Base-by-base conservation (phyloP, 2,113 vertebrate genomes). In the Leucopsar rothschildi region DNA sequence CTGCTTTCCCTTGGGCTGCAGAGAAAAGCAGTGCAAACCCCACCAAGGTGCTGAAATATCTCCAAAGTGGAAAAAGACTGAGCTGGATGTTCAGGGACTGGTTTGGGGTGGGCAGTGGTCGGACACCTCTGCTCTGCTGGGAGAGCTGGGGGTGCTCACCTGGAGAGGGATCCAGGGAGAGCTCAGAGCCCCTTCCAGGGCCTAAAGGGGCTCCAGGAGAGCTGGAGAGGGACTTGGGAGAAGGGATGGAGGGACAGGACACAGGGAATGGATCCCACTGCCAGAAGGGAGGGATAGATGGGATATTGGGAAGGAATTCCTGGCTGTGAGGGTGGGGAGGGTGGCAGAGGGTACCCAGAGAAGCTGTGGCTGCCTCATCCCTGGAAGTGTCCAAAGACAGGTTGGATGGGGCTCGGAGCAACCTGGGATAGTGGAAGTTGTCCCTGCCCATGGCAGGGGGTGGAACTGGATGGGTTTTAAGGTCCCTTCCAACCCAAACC, bases 331-430 rank as follows among this genome's bases (percentile, higher is more conserved):
- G 24, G n/a, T 22, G 24, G 19, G 0, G 3, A 60, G 21, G 3
- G 9, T 60, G 69, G 61, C n/a, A 45, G 1, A 60, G 39, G 12
- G 0, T 52, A 3, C 9, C 20, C 55, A 69, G 55, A 76, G 55
- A 7, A 49, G 40, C 21, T 61, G 55, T 40, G 24, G 40, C 55
- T 82, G 14, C 9, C 7, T 47, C 29, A 61, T 22, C 25, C 35
- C 63, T 55, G 31, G 6, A 6, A 23, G 15, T 37, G 63, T 23
- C 56, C 63, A 35, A 55, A 40, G 8, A n/a, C 25, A 35, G 47
- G 12, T 0, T 42, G 35, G 33, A 37, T 0, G 0, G 23, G 33
- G 28, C 37, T 73, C n/a, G 39, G 71, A 76, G 21, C 29, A 61
- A 0, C 2, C 6, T 69, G 70, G 35, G 29, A 9, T 4, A 23